Evolutionary conservation across 2,113 vertebrate genomes (phyloP).

Genomic region (Muntiacus reevesi): DNA sequence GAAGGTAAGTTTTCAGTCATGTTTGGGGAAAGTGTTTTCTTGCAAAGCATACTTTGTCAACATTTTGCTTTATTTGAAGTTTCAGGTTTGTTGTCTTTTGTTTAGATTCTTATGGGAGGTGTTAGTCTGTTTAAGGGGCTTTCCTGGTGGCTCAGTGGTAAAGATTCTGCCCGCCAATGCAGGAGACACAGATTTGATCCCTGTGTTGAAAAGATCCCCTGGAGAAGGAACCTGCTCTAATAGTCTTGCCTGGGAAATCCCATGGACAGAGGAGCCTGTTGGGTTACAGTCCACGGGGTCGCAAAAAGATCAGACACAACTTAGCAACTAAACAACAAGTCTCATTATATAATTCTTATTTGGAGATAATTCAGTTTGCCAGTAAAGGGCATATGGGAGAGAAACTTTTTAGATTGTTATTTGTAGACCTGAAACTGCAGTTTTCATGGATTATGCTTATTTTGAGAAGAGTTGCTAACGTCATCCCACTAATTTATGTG

Average conservation of each 20-base stretch:
- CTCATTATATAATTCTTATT: not conserved
- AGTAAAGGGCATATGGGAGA: not conserved
- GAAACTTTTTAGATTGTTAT: not conserved
- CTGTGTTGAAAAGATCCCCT: not conserved
- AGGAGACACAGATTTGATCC: not conserved
- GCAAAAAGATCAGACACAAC: not conserved
- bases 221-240: not conserved
- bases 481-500: not conserved
- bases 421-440: not conserved
- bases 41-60: not conserved
- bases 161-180: not conserved
- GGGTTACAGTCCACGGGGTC: not conserved
- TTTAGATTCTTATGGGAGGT: not conserved
- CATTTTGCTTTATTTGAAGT: not conserved
- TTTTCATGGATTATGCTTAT: not conserved
- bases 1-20: conserved; percentile 74
- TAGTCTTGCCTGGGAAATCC: not conserved
- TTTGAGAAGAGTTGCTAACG: not conserved
- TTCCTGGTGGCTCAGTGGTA: not conserved
- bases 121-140: not conserved
- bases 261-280: not conserved
- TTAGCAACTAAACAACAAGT: not conserved
- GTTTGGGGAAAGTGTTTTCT: not conserved
- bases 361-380: conserved; percentile 16
- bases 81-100: conserved; percentile 5